Percentiles rank a stretch among this genome's conserved stretches.
These are phyloP conservation scores for Apis mellifera DNA, from an alignment of 1,140 invertebrate species.

Conservation along the genomic window Amel_HAv3.1 CM009941.2:7770501-7771000, in stretches of 20 bases:
- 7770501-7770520: slow-evolving; percentile 39
- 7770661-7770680: slow-evolving; percentile 73
- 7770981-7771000: too few species aligned
- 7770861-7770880: too few species aligned
- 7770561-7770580: slow-evolving; percentile 18
- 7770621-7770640: slow-evolving; percentile 70
- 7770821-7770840: too few species aligned
- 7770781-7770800: too few species aligned
- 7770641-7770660: slow-evolving; percentile 77
- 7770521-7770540: slow-evolving; percentile 13
- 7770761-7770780: background rate
- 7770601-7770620: slow-evolving; percentile 20
- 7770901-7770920: too few species aligned
- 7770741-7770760: background rate
- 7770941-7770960: too few species aligned
- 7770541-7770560: slow-evolving; percentile 36
- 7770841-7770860: too few species aligned
- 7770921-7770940: too few species aligned
- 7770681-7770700: slow-evolving; percentile 36
- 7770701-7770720: slow-evolving; percentile 34
- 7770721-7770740: too few species aligned
- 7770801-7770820: too few species aligned
- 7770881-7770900: too few species aligned
- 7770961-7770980: too few species aligned
- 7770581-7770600: slow-evolving; percentile 49